Conservation (phyloP, 2,113 vertebrate genomes). For the Oncorhynchus clarkii region DNA sequence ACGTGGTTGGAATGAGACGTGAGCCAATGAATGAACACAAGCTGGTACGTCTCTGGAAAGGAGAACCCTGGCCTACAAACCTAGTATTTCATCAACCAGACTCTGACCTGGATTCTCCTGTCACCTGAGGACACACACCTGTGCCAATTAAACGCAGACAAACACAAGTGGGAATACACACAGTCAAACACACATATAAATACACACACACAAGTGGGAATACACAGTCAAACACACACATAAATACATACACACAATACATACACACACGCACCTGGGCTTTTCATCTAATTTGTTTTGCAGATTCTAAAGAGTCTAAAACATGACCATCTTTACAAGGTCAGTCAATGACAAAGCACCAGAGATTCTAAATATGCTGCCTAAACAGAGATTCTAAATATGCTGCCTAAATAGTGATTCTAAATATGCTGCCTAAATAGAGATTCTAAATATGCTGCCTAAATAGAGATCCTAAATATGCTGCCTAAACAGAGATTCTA, state of each 20-base stretch:
- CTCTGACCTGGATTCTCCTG: constrained; percentile 40
- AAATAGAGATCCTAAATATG: too few relatives aligned
- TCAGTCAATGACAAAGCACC: background rate
- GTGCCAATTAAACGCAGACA: constrained; percentile 3
- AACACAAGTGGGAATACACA: background rate
- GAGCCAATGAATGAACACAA: background rate
- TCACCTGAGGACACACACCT: constrained; percentile 5
- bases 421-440: too few relatives aligned
- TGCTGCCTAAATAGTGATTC: too few relatives aligned
- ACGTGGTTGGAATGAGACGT: background rate
- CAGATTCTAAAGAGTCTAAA: background rate
- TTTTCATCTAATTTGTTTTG: background rate
- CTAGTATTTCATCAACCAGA: constrained; percentile 15
- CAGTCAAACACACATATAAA: background rate
- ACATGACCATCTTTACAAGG: background rate
- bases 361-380: too few relatives aligned
- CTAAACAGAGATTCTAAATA: too few relatives aligned
- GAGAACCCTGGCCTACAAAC: constrained; percentile 12
- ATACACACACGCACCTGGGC: background rate
- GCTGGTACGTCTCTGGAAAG: constrained; percentile 3
- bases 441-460: too few relatives aligned
- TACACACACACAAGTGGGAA: background rate
- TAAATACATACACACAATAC: too few relatives aligned
- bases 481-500: too few relatives aligned
- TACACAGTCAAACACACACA: background rate